Conservation (phyloP, 2,888 invertebrate species). For the Acrobasis consociella region DNA sequence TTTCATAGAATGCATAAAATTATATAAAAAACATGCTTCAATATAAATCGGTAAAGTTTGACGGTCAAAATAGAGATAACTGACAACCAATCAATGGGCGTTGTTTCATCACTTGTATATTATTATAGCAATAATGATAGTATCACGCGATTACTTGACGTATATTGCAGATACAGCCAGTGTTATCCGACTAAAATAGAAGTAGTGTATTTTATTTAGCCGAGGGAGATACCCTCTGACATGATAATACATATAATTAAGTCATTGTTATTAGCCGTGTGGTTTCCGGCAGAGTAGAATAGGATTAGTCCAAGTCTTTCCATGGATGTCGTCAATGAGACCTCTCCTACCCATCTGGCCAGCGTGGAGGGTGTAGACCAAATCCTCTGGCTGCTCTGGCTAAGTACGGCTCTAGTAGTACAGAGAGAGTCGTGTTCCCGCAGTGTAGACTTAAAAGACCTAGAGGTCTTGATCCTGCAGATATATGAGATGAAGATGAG, state of each 20-base stretch:
- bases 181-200: conserved; percentile 56
- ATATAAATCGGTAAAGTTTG: background rate
- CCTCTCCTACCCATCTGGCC: too few species aligned
- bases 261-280: conserved; percentile 34
- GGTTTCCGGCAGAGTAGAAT: too few species aligned
- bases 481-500: conserved; percentile 24
- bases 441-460: too few species aligned
- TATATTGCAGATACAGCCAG: conserved; percentile 31
- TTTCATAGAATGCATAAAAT: too few species aligned
- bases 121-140: conserved; percentile 31
- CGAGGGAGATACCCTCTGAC: conserved; percentile 57
- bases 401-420: too few species aligned
- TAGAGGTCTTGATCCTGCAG: too few species aligned
- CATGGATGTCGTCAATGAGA: too few species aligned
- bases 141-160: conserved; percentile 41
- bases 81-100: background rate
- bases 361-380: too few species aligned
- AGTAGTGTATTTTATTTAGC: conserved; percentile 38
- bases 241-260: conserved; percentile 34
- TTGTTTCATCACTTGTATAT: conserved; percentile 30
- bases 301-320: too few species aligned
- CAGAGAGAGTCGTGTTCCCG: too few species aligned
- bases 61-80: conserved; percentile 6
- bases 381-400: too few species aligned
- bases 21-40: background rate